Evolutionary conservation across 2,797 vertebrate species (phyloP), one percentile per base, ranked within the genome.

Genomic region (Microctenopoma lineatum): DNA sequence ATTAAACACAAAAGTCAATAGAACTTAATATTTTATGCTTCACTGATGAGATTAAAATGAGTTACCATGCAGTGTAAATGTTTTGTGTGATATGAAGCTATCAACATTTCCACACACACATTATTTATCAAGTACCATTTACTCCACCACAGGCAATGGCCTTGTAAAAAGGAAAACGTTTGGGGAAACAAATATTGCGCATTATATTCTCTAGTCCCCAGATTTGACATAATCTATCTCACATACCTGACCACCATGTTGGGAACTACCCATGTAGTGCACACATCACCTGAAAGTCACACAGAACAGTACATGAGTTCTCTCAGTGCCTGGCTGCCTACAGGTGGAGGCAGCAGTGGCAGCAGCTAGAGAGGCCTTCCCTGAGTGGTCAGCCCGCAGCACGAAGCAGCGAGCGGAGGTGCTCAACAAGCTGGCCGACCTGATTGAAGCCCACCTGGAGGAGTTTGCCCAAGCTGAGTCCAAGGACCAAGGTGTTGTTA

Each of bases 391-490:
- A 0, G 87, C 94, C 15, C 91, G 83, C 81, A 97, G 94, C 66
- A 93, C 95, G 0, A 88, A 92, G 74, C 90, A 97, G 55, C 93
- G 98, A 46, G 94, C 96, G 0, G 82, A 89, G 75, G 83, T 97
- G 69, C 91, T 99, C 75, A 93, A 86, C 86, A 95, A 94, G 83
- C 77, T 99, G 88, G 98, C 97, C 0, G 95, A 97, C 59, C 89
- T 97, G 70, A 93, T 98, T 27, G 97, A 99, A 38, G 88, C 84
- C 59, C 91, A 94, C 1, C 79, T 97, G 83, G 96, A 98, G 72
- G 96, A 95, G 51, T 94, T 99, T 68, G 96, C 93, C 8, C 93
- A 94, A 87, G 98, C 98, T 0, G 98, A 99, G 73, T 98, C 97
- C 75, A 96, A 91, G 90, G 98, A 99, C 90, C 98, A 99, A 94